Base-by-base conservation (phyloP, 2,888 invertebrate species). In the Yponomeuta malinellus region DNA sequence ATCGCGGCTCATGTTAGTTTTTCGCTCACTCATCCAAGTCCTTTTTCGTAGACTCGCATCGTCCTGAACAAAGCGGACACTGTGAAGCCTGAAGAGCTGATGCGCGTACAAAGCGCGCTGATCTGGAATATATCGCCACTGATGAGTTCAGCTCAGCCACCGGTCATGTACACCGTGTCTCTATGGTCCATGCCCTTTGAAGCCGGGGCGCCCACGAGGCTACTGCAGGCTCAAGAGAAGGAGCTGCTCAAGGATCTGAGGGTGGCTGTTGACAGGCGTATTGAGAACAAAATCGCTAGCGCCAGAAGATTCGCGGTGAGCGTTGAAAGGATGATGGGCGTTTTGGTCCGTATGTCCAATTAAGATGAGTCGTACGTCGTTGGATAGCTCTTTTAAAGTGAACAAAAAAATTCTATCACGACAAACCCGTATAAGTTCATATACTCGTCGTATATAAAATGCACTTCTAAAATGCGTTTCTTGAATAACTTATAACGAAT, bases 91-190 rank as follows among this genome's bases (percentile, higher is more conserved):
- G 98, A 98, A 83, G 98, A 98, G 86, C 88, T 98, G 75, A 95
- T 98, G 95, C 94, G 97, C 76, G 98, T 98, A 2, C 98, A 98
- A 86, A 97, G 98, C 76, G 97, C 97, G 12, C 93, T 98, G 71
- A 97, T 98, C 80, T 98, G 98, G 98, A 98, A 98, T 86, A 97
- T 98, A 79, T 98, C 98, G n/a, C 98, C 98, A 6, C 90, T 98
- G 78, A 97, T 98, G 96, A 97, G 98, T 74, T 97, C 97, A 68
- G 96, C 97, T 68, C 98, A 98, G 85, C 98, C 98, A 6, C 98
- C 98, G 33, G 94, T 96, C 71, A 96, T 98, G 95, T 98, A 98
- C 90, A 96, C 97, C 29, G 96, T 96, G 70, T 97, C 97, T 12
- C 86, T 97, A 78, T 98, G 98, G 98, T 97, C 97, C 12, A 93